These are phyloP conservation scores for Papilio dardanus DNA, from an alignment of 1,140 invertebrate species.

Conservation along the genomic window DNA sequence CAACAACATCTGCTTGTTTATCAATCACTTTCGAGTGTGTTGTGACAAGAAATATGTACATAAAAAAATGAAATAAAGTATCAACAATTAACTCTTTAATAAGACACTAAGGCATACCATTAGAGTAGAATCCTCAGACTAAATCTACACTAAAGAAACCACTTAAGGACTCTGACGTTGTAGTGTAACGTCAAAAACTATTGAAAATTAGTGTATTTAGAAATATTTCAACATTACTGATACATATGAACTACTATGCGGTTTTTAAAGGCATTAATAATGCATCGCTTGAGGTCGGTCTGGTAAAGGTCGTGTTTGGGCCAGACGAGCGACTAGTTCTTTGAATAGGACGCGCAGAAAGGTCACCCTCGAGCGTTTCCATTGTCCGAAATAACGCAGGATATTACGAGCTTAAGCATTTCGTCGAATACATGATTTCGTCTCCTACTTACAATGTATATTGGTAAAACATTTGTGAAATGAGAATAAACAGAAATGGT, in stretches of 20 bases:
- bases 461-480: slow-evolving; percentile 11
- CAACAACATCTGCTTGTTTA: not conserved
- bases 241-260: not conserved
- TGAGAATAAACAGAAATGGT: not conserved
- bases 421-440: slow-evolving; percentile 26
- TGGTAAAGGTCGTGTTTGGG: slow-evolving; percentile 60
- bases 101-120: too few relatives aligned
- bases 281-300: slow-evolving; percentile 58
- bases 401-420: slow-evolving; percentile 28
- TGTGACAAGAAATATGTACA: not conserved
- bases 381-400: slow-evolving; percentile 32
- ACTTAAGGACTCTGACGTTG: too few relatives aligned
- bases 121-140: too few relatives aligned
- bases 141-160: too few relatives aligned
- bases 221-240: not conserved
- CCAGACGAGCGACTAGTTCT: slow-evolving; percentile 52
- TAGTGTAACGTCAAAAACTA: not conserved
- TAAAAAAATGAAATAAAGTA: too few relatives aligned
- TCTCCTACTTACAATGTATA: slow-evolving; percentile 8
- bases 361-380: slow-evolving; percentile 49
- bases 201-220: not conserved
- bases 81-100: too few relatives aligned
- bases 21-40: not conserved
- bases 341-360: slow-evolving; percentile 56
- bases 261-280: slow-evolving; percentile 59